Conservation (phyloP, 2,113 vertebrate species). For the Tonatia bakeri region DNA sequence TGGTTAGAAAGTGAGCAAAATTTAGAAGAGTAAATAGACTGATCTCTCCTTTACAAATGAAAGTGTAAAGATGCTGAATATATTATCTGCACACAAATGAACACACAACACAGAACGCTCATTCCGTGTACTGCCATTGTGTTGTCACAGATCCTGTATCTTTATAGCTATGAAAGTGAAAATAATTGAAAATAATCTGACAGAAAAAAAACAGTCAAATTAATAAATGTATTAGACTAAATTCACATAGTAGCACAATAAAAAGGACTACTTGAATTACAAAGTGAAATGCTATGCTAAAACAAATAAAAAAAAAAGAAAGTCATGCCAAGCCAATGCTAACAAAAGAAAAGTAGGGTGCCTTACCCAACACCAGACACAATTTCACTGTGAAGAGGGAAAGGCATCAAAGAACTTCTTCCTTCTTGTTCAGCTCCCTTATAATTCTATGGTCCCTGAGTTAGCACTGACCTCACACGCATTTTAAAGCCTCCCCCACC, state of each 20-base stretch:
- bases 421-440: background rate
- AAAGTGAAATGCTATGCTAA: conserved; percentile 27
- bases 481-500: background rate
- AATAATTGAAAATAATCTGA: background rate
- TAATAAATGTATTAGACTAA: background rate
- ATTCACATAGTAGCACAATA: background rate
- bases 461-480: background rate
- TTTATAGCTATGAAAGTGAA: background rate
- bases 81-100: background rate
- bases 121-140: background rate
- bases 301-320: background rate
- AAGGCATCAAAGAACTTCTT: background rate
- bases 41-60: background rate
- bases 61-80: background rate
- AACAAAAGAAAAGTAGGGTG: background rate
- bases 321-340: background rate
- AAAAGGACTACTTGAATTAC: background rate
- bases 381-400: background rate
- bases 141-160: background rate
- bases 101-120: background rate
- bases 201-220: background rate
- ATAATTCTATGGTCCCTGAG: background rate
- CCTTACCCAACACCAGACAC: background rate
- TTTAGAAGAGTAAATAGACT: background rate
- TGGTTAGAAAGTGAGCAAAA: background rate